These are phyloP conservation scores for Eristalinus aeneus DNA, from an alignment of 2,888 invertebrate species.

Conservation along the genomic window DNA sequence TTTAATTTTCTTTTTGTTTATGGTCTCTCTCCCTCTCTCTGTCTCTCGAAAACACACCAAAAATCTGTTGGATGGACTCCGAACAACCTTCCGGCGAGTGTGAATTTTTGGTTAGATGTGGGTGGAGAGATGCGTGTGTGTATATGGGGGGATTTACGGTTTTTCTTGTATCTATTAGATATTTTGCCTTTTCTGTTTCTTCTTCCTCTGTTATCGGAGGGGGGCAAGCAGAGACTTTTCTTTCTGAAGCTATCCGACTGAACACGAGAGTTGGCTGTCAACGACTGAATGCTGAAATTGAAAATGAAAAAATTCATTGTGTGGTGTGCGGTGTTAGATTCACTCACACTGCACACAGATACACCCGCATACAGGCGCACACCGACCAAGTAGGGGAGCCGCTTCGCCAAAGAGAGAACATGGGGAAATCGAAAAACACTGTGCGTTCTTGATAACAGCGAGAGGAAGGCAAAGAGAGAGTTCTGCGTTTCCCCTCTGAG, in stretches of 20 bases:
- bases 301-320: slow-evolving; percentile 62
- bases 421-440: too few species aligned
- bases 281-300: slow-evolving; percentile 76
- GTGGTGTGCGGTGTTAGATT: slow-evolving; percentile 24
- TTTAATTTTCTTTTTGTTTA: too few species aligned
- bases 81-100: background rate
- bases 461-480: background rate
- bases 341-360: slow-evolving; percentile 20
- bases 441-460: background rate
- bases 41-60: background rate
- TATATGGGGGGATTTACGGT: background rate
- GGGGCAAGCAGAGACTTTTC: background rate
- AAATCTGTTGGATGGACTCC: background rate
- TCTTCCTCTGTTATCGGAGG: background rate
- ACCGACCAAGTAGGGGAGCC: background rate
- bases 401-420: too few species aligned
- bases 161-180: slow-evolving; percentile 5
- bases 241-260: slow-evolving; percentile 76
- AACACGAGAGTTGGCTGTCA: slow-evolving; percentile 79
- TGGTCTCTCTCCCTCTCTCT: too few species aligned
- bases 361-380: background rate
- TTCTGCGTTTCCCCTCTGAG: background rate
- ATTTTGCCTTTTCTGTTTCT: slow-evolving; percentile 1
- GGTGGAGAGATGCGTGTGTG: too few species aligned
- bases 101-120: background rate